A percentile compares a stretch with the other conserved stretches of the same genome.
phyloP scores from a whole-genome alignment of 1,140 invertebrate genomes.

The Acarapis woodi region DNA sequence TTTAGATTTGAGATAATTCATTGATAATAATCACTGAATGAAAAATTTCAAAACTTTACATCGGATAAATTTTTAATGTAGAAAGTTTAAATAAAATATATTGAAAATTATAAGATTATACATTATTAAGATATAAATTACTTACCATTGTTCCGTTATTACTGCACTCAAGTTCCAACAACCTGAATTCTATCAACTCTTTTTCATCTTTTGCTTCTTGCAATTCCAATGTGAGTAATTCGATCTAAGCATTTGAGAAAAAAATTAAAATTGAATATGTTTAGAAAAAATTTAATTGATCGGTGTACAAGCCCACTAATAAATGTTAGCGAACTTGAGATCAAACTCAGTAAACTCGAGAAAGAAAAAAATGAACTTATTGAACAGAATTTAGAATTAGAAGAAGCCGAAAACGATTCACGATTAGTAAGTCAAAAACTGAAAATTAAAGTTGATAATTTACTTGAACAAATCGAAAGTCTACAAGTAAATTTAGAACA shows the following conservation, averaged over 20 bases:
- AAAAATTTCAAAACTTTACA: no score
- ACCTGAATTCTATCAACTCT: conserved; percentile 2
- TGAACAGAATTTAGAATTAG: conserved; percentile 12
- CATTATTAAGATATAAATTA: background rate
- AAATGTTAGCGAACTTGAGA: no score
- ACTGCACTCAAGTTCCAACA: background rate
- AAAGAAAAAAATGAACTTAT: conserved; percentile 8
- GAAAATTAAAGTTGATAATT: conserved; percentile 8
- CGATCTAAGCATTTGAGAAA: background rate
- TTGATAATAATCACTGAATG: no score
- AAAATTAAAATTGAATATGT: conserved; percentile 1
- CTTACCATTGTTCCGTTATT: background rate
- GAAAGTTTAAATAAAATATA: no score
- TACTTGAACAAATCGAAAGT: conserved; percentile 8
- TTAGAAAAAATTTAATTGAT: background rate
- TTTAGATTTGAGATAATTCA: no score
- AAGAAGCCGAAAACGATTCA: conserved; percentile 13
- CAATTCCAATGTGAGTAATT: conserved; percentile 3
- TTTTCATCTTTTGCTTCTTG: conserved; percentile 3
- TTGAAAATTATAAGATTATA: no score
- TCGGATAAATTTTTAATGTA: no score
- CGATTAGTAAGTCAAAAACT: conserved; percentile 10
- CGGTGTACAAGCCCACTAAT: no score
- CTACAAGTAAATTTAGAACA: no score
- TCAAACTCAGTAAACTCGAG: no score